These are phyloP conservation scores for Microtus obscurus DNA, from an alignment of 2,797 vertebrate species.

Conservation along the genomic window DNA sequence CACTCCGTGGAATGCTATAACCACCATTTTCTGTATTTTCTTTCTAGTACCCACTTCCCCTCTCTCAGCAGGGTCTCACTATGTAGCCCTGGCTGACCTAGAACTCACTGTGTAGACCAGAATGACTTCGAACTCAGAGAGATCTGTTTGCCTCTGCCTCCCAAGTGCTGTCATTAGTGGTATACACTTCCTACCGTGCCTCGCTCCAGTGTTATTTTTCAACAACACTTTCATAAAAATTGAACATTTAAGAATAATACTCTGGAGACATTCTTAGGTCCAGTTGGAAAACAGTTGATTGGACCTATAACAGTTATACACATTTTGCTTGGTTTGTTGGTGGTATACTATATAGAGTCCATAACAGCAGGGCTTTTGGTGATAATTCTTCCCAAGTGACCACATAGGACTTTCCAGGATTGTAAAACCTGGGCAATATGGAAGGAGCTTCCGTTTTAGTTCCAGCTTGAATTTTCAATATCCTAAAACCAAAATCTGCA, in stretches of 20 bases:
- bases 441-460: background rate
- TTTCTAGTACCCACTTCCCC: background rate
- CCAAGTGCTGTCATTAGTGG: background rate
- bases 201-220: background rate
- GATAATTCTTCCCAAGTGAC: background rate
- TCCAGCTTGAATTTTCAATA: background rate
- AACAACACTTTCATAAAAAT: conserved; percentile 1
- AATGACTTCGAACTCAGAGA: background rate
- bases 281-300: background rate
- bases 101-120: background rate
- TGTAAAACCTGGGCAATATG: background rate
- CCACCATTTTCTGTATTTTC: background rate
- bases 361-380: background rate
- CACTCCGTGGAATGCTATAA: background rate
- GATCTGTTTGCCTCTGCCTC: background rate
- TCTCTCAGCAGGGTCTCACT: background rate
- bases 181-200: background rate
- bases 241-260: background rate
- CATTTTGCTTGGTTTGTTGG: background rate
- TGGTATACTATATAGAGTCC: background rate
- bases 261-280: background rate
- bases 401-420: background rate
- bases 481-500: background rate
- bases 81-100: background rate
- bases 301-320: background rate